Base-by-base conservation (phyloP, 2,797 vertebrate species). In the Scarus forsteni region DNA sequence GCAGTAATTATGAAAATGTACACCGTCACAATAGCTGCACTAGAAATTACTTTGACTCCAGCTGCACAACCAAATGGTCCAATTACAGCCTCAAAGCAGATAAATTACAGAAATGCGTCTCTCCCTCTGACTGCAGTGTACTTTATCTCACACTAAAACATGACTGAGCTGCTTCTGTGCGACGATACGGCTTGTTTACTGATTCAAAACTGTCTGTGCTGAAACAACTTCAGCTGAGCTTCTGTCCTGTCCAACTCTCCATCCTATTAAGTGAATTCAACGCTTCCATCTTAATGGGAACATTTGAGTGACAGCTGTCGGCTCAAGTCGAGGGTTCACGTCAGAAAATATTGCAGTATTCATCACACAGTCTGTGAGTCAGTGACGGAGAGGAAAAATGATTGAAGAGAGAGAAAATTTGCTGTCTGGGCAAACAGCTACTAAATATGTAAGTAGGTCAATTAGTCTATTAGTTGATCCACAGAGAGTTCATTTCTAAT, bases 231-330 rank as follows among this genome's bases (percentile, higher is more conserved):
- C n/a, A 55, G 58, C 44, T 13, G 54, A 13, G 48, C 59, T 70
- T 51, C 64, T 27, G 52, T 14, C 18, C 39, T 46, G 71, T 61
- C 60, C 76, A 73, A 76, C 52, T 34, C 48, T 10, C 50, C 66
- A n/a, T 19, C 49, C 59, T 66, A 52, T 49, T 58, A 5, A 58
- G 58, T 56, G 45, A 73, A 65, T 66, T 64, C 70, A 77, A 76
- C 56, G 77, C 66, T 77, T 73, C 66, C 58, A 62, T 79, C 51
- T 70, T 79, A 84, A 77, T 81, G 71, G 81, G 59, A 81, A 77
- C 75, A 73, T 83, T 51, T 85, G 81, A 88, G 48, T 82, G 87
- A 80, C 87, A 88, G 60, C 83, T 88, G 81, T 55, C 86, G 83
- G 43, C 62, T 53, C 44, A 4, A 62, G 66, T 69, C 39, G 48